Base-by-base conservation (phyloP, 2,888 invertebrate genomes). In the Trachelus iudaicus region DNA sequence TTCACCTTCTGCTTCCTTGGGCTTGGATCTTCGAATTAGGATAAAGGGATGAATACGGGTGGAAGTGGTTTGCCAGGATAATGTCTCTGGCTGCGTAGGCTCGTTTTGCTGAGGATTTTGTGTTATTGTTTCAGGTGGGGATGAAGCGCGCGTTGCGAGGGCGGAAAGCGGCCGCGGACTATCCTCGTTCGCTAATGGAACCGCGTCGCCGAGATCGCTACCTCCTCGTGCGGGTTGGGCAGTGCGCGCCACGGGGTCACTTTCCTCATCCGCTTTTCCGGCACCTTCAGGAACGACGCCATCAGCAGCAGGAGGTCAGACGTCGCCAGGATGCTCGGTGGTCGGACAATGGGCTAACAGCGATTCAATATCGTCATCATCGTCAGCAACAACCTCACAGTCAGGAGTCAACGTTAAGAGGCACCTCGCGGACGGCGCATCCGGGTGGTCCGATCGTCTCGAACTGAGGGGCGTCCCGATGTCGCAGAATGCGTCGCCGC, bases 91-190 rank as follows among this genome's bases (percentile, higher is more conserved):
- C 34, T 40, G 1, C 40, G 40, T 40, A 40, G 40, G 40, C 15
- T 40, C 40, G 40, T 6, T 40, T 40, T 40, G 6, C 40, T 40
- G 6, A 40, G 40, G 15, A 40, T 40, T 40, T 4, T 40, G 15
- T 40, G 15, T 40, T 15, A 40, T 15, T 40, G 68, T 90, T 88
- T 31, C 87, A 91, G 91, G 91, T 90, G 91, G 91, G 91, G 91
- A 91, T 91, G 91, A 91, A 91, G 90, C 90, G 89, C 90, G 90
- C 87, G 89, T 90, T 88, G 90, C 91, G 89, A 90, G 91, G 90
- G 88, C 89, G 89, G 91, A 90, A 91, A 91, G 91, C 90, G 89
- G 90, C 89, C 91, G 90, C 88, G 90, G 90, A 89, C 91, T 87
- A 88, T 87, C 86, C 83, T 88, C 87, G 84, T 86, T 89, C 89